phyloP scores from a whole-genome alignment of 2,888 invertebrate genomes.

The Neocrepidodera transversa region DNA sequence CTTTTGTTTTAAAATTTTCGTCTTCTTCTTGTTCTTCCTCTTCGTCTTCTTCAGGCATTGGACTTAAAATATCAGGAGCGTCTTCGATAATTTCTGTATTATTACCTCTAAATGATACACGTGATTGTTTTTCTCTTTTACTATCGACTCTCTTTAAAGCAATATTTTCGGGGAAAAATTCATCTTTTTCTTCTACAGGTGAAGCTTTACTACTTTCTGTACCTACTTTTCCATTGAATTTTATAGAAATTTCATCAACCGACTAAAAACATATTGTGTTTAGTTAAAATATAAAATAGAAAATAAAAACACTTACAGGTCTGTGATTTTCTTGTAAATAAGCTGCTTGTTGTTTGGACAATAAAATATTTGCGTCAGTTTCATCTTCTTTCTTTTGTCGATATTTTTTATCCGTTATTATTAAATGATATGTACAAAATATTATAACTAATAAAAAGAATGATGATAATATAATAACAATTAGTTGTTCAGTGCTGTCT shows the following conservation, averaged over 20 bases:
- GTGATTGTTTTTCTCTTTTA: slow-evolving; percentile 57
- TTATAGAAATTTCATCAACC: slow-evolving; percentile 5
- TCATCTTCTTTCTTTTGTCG: slow-evolving; percentile 75
- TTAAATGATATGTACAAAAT: slow-evolving; percentile 75
- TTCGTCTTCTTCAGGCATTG: slow-evolving; percentile 57
- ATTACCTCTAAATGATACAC: slow-evolving; percentile 67
- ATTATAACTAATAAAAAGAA: slow-evolving; percentile 76
- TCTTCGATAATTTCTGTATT: slow-evolving; percentile 55
- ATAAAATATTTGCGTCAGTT: slow-evolving; percentile 77
- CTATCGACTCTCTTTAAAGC: slow-evolving; percentile 48
- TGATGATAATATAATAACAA: slow-evolving; percentile 79
- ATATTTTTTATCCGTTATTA: slow-evolving; percentile 77
- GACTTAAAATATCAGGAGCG: slow-evolving; percentile 60
- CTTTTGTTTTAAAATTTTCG: slow-evolving; percentile 37
- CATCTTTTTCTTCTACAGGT: slow-evolving; percentile 31
- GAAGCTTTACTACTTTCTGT: slow-evolving; percentile 40
- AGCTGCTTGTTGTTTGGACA: slow-evolving; percentile 76
- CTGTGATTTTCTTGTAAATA: slow-evolving; percentile 65
- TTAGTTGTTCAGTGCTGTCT: slow-evolving; percentile 77
- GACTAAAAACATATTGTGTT: not conserved
- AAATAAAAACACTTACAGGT: slow-evolving; percentile 34
- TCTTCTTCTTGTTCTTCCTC: slow-evolving; percentile 51
- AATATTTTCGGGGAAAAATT: slow-evolving; percentile 32
- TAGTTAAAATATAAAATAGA: no score
- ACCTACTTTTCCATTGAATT: slow-evolving; percentile 56